Evolutionary conservation across 2,797 vertebrate species (phyloP), one percentile per base, ranked within the genome.

Genomic region (Phalanger gymnotis): DNA sequence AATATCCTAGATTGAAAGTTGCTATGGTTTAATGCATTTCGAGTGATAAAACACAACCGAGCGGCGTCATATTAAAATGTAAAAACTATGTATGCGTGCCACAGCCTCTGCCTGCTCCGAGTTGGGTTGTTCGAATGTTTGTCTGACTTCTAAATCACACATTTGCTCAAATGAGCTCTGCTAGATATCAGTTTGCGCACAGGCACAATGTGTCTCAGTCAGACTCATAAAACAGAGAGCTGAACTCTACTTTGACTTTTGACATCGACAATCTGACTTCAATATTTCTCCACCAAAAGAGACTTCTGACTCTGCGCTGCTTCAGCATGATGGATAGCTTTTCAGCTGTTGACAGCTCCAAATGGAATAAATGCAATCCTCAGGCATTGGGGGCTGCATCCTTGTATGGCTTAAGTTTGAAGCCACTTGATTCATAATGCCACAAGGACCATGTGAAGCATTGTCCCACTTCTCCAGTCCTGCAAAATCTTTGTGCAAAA

Each of bases 241-340:
- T 99, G 99, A 99, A 99, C 98, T 98, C 97, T 97, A 98, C 98
- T 98, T 98, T 99, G 99, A 98, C 98, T 99, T 99, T 98, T 98
- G 99, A 99, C 98, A 99, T 98, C 98, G 98, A 98, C 98, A 99
- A 99, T 99, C 98, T 99, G 99, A 99, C 98, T 99, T 98, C 98
- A 98, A 98, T 99, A 98, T 99, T 99, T 98, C 98, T 99, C 98
- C 95, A 98, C 98, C 98, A 96, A 98, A 98, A 98, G 98, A 98
- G 98, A 97, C 98, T 99, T 98, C 98, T 98, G 98, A 98, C 98
- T 99, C 97, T 66, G 98, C 30, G 97, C 98, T 94, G 97, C 98
- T 98, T 98, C 97, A 97, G 81, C 93, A 97, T 98, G 98, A 98
- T 98, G 98, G 98, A 98, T 98, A 98, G 98, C 96, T 99, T 98